Conservation (phyloP, 2,888 invertebrate genomes). For the Hofmannophila pseudospretella region DNA sequence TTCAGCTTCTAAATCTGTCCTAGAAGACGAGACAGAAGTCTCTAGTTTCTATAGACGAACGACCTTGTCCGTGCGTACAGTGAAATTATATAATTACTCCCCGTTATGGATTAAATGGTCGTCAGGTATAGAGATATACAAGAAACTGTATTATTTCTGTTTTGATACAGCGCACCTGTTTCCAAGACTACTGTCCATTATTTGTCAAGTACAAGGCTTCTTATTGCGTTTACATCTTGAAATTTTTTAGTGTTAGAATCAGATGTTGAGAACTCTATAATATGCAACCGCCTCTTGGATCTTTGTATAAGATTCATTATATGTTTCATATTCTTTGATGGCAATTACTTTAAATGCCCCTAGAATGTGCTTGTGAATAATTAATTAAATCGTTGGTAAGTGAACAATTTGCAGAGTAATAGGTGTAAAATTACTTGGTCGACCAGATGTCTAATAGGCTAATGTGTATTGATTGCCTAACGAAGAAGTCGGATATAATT, state of each 20-base stretch:
- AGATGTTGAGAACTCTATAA: no score
- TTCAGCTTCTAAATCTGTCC: no score
- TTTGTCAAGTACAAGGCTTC: no score
- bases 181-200: no score
- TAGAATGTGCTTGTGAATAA: neutral
- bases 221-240: no score
- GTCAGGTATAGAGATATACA: constrained; percentile 1
- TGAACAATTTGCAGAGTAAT: constrained; percentile 4
- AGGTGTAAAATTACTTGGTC: constrained; percentile 1
- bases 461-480: no score
- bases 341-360: neutral
- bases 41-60: constrained; percentile 4
- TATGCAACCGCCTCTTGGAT: neutral
- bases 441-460: constrained; percentile 11
- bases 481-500: no score
- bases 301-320: no score
- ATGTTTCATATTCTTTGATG: no score
- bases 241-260: no score
- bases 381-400: constrained; percentile 3
- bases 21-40: neutral
- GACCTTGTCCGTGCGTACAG: constrained; percentile 9
- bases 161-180: constrained; percentile 5
- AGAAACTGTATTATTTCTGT: neutral
- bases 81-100: constrained; percentile 14
- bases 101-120: constrained; percentile 3